Base-by-base conservation (phyloP, 2,797 vertebrate genomes). In the Pangasius macronema region DNA sequence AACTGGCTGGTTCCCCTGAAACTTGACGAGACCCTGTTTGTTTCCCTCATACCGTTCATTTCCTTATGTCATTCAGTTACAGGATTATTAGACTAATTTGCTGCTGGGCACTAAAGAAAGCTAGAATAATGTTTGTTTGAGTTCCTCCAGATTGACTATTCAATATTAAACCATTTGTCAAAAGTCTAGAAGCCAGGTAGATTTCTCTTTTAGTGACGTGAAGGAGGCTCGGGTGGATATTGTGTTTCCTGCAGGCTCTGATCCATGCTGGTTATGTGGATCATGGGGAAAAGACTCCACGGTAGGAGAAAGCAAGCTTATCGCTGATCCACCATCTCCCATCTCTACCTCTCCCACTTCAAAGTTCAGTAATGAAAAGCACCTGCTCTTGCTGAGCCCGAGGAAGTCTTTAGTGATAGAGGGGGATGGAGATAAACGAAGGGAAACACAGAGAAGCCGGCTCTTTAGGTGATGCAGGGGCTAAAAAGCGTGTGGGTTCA, bases 261-360 rank as follows among this genome's bases (percentile, higher is more conserved):
- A 67, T 84, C 87, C 68, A 46, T 3, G 14, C 51, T 83, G 87
- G 87, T 87, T 91, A 89, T 87, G 33, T 67, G 83, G 87, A 90
- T 90, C 86, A 89, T 59, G 83, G 70, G 82, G 88, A 85, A 88
- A 82, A 87, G 83, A 90, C 92, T 93, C 90, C 91, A 92, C 39
- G 53, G 86, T 42, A 72, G 87, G 86, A 87, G 89, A 90, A 85
- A 70, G 82, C 86, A 88, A 80, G 91, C 93, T 96, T 96, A 96
- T 95, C 95, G 91, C 91, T 88, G 90, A 95, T 93, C 93, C 88
- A 51, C 93, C 93, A 95, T 95, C 95, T 95, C 93, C 68, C 89
- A 93, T 94, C 93, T 93, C 93, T 89, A 70, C 93, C 91, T 89
- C 88, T 90, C 86, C 76, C 67, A 92, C 95, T 95, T 95, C 94